phyloP scores from a whole-genome alignment of 2,797 vertebrate genomes.

The Oreochromis grahami region DNA sequence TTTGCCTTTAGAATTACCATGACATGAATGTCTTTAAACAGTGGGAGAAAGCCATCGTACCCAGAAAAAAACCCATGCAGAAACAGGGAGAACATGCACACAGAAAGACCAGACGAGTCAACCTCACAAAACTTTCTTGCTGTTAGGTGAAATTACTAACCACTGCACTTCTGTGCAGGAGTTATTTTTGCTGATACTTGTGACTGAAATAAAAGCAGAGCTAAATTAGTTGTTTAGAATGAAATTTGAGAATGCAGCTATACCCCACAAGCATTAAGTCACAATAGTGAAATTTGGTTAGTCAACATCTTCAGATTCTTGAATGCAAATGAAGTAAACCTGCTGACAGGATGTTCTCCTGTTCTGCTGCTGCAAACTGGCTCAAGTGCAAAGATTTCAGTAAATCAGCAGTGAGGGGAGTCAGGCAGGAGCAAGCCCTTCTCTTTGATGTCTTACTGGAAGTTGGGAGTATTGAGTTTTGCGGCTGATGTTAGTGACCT shows the following conservation, averaged over 20 bases:
- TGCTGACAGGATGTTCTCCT: conserved; percentile 42
- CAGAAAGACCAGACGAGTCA: background rate
- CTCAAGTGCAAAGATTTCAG: conserved; percentile 23
- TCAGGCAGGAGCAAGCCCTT: background rate
- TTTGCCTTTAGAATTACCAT: background rate
- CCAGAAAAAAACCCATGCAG: background rate
- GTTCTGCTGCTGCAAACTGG: conserved; percentile 18
- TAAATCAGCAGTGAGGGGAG: conserved; percentile 15
- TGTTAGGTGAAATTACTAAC: background rate
- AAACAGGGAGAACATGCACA: background rate
- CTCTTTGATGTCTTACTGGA: conserved; percentile 16
- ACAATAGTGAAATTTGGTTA: conserved; percentile 23
- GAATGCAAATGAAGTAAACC: conserved; percentile 42
- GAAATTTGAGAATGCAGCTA: background rate
- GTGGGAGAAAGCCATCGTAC: background rate
- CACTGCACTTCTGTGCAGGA: background rate
- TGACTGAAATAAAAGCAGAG: background rate
- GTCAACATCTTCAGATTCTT: conserved; percentile 29
- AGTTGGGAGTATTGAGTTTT: background rate
- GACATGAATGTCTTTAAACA: background rate
- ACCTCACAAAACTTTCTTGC: background rate
- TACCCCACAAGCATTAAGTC: background rate
- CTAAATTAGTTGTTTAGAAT: background rate
- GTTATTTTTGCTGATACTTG: background rate
- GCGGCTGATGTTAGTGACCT: conserved; percentile 10